Evolutionary conservation across 1,140 invertebrate genomes (phyloP).

Genomic region (Brachionus manjavacas): DNA sequence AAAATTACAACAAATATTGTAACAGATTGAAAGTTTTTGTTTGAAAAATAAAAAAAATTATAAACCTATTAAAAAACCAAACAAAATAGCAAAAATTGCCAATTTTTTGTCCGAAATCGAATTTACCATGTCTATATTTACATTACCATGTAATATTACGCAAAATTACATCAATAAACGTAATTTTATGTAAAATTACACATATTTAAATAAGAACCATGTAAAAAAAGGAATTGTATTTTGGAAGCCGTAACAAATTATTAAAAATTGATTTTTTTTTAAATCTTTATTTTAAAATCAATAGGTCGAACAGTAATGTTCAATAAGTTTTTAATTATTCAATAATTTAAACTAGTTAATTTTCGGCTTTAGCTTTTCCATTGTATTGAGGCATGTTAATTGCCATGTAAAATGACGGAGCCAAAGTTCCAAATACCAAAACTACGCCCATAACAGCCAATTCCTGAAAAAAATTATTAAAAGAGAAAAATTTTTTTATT

Average conservation of each 20-base stretch:
- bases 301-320: not conserved
- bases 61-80: too few species aligned
- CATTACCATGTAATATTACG: too few species aligned
- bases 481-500: not conserved
- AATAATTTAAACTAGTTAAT: not conserved
- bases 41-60: too few species aligned
- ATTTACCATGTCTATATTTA: too few species aligned
- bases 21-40: too few species aligned
- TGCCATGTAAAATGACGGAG: conserved; percentile 25
- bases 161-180: too few species aligned
- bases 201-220: too few species aligned
- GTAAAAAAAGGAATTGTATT: too few species aligned
- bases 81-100: too few species aligned
- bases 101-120: too few species aligned
- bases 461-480: conserved; percentile 14
- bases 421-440: not conserved
- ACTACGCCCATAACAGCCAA: not conserved
- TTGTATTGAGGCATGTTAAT: conserved; percentile 3
- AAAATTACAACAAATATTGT: too few species aligned
- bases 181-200: too few species aligned
- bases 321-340: not conserved
- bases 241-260: not conserved
- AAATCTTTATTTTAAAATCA: not conserved
- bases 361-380: conserved; percentile 23
- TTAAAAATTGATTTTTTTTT: not conserved